Conservation (phyloP, 2,888 invertebrate species). For the Quadroppia sp. region DNA sequence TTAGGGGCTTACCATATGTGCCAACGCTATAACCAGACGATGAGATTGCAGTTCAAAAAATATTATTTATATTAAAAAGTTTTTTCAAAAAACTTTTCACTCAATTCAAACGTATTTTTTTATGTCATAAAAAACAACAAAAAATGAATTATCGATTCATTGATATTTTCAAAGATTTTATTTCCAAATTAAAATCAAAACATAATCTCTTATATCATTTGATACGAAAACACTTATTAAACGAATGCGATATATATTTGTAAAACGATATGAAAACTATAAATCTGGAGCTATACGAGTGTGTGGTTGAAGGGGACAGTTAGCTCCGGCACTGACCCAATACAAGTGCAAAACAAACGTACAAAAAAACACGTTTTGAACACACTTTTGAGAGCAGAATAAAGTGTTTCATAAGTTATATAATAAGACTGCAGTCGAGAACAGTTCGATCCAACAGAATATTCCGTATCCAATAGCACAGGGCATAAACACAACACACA, state of each 20-base stretch:
- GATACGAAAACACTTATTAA: neutral
- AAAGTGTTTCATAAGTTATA: slow-evolving; percentile 2
- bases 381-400: neutral
- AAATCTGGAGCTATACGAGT: neutral
- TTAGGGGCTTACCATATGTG: slow-evolving; percentile 36
- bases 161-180: neutral
- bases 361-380: slow-evolving; percentile 1
- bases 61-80: neutral
- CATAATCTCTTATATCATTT: neutral
- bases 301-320: neutral
- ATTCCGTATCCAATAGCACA: slow-evolving; percentile 28
- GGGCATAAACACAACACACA: slow-evolving; percentile 8
- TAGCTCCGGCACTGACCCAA: neutral
- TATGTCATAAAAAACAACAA: too few species aligned
- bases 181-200: neutral
- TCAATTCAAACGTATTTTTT: neutral
- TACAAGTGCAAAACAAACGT: neutral
- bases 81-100: neutral
- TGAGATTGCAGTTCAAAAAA: slow-evolving; percentile 27
- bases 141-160: neutral
- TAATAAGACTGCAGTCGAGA: neutral
- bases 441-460: slow-evolving; percentile 8
- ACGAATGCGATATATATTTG: neutral
- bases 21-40: neutral
- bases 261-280: neutral